phyloP scores from a whole-genome alignment of 2,797 vertebrate genomes.

The Amphiprion clarkii region DNA sequence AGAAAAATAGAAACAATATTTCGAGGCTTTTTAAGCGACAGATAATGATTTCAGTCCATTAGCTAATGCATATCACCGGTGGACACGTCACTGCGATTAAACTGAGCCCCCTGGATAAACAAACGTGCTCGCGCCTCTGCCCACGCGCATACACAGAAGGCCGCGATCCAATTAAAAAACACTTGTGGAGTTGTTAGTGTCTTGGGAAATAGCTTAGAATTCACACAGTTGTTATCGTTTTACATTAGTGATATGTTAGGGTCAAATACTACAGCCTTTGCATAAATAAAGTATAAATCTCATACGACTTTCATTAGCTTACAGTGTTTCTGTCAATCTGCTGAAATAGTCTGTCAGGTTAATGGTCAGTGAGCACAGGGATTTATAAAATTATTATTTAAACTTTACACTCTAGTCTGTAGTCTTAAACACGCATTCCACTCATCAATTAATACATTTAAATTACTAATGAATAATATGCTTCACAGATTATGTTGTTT shows the following conservation, averaged over 20 bases:
- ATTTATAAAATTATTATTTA: too few species aligned
- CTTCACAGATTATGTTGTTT: not conserved
- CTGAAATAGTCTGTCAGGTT: too few species aligned
- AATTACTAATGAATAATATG: not conserved
- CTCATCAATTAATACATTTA: not conserved
- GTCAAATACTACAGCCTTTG: not conserved
- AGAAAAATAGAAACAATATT: constrained; percentile 3
- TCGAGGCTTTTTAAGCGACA: constrained; percentile 33
- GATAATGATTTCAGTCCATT: constrained; percentile 55
- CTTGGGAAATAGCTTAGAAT: constrained; percentile 19
- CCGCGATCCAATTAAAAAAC: constrained; percentile 37
- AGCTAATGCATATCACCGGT: constrained; percentile 42
- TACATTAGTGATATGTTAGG: not conserved
- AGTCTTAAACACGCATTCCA: too few species aligned
- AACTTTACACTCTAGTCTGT: too few species aligned
- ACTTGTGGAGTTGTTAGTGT: constrained; percentile 24
- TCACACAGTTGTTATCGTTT: constrained; percentile 1
- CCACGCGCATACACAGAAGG: constrained; percentile 1
- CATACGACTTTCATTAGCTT: too few species aligned
- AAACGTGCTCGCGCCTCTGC: constrained; percentile 25
- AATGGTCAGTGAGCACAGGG: too few species aligned
- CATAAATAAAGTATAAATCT: too few species aligned
- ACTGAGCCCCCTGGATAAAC: constrained; percentile 51
- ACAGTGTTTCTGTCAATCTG: too few species aligned
- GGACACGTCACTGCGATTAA: constrained; percentile 58